Conservation (phyloP, 2,888 invertebrate species). For the Chirona hameri region DNA sequence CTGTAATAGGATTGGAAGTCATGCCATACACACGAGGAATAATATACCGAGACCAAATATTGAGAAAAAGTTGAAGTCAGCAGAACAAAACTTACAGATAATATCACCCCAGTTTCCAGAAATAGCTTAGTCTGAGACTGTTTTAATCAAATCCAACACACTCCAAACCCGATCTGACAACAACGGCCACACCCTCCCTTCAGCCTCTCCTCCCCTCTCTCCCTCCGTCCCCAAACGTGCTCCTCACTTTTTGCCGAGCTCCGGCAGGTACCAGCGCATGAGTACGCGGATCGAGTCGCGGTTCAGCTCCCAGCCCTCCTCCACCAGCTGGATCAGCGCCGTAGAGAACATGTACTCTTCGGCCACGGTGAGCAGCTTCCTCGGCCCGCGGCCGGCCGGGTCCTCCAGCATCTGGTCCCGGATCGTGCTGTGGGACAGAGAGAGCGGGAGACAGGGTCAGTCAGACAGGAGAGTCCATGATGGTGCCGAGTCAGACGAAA, state of each 20-base stretch:
- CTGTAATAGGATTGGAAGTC: too few species aligned
- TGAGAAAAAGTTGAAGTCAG: too few species aligned
- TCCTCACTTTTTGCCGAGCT: slow-evolving; percentile 59
- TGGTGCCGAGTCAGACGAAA: too few species aligned
- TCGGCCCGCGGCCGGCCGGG: neutral
- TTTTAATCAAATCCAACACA: too few species aligned
- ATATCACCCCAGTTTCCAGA: too few species aligned
- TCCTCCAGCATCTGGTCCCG: slow-evolving; percentile 26
- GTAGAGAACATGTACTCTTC: slow-evolving; percentile 29
- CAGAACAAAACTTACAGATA: too few species aligned
- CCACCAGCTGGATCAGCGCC: slow-evolving; percentile 27
- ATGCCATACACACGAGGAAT: too few species aligned
- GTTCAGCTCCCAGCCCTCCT: slow-evolving; percentile 30
- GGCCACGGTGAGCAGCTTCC: neutral
- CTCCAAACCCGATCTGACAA: too few species aligned
- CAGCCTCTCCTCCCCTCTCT: neutral
- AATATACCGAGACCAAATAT: too few species aligned
- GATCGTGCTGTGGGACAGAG: neutral
- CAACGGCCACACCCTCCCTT: neutral
- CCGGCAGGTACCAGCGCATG: slow-evolving; percentile 70
- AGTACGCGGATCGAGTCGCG: slow-evolving; percentile 29
- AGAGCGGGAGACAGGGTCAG: too few species aligned
- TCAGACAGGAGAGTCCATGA: too few species aligned
- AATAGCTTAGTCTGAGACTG: too few species aligned
- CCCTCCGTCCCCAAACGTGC: neutral